Evolutionary conservation across 2,113 vertebrate genomes (phyloP).

Genomic region (Lepidothrix coronata): DNA sequence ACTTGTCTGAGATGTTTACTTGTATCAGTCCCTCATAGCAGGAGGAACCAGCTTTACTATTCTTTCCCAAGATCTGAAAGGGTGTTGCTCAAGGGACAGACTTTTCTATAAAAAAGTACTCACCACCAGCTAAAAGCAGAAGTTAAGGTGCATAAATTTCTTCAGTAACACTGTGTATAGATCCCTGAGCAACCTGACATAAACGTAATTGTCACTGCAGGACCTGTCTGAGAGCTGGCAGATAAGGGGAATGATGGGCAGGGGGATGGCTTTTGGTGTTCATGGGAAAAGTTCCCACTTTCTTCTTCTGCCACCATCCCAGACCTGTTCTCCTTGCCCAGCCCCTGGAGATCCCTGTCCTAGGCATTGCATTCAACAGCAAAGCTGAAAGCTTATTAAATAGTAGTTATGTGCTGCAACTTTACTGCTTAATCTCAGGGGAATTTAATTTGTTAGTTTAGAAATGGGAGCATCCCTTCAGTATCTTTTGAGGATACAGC

Average conservation of each 20-base stretch:
- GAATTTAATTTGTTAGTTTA: not conserved
- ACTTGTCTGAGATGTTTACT: not conserved
- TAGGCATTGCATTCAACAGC: not conserved
- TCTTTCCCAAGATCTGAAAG: not conserved
- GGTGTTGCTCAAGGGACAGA: not conserved
- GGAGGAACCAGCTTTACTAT: not conserved
- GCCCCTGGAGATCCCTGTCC: not conserved
- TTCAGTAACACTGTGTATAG: not conserved
- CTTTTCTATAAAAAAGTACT: not conserved
- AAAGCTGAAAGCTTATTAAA: not conserved
- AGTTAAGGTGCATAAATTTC: not conserved
- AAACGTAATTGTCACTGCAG: not conserved
- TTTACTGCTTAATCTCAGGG: not conserved
- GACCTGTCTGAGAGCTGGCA: not conserved
- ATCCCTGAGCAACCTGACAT: not conserved
- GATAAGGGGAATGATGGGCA: fast-evolving
- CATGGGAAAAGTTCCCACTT: not conserved
- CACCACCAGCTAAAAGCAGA: not conserved
- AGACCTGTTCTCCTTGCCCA: not conserved
- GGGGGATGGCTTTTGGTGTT: not conserved
- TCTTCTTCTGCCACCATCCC: not conserved
- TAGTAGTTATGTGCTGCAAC: not conserved
- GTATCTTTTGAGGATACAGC: not conserved
- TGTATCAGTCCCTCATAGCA: not conserved
- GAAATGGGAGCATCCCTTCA: not conserved